A percentile compares a stretch with the other conserved stretches of the same genome.
These are phyloP conservation scores for Bembecia ichneumoniformis DNA, from an alignment of 2,888 invertebrate species.

Conservation along the genomic window DNA sequence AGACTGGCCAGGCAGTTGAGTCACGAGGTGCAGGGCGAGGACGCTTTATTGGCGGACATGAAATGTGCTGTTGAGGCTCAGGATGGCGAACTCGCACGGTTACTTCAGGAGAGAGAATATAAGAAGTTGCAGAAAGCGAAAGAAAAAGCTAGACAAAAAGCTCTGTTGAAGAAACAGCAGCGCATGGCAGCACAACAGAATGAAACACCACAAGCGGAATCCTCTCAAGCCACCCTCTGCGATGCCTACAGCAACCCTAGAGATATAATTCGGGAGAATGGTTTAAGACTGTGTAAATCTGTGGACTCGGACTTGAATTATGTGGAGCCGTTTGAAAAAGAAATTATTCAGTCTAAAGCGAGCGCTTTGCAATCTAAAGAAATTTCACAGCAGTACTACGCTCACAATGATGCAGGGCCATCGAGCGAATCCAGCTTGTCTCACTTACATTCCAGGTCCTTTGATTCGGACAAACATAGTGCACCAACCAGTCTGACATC, in stretches of 20 bases:
- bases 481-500: slow-evolving; percentile 22
- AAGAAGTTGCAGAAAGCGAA: slow-evolving; percentile 62
- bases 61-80: slow-evolving; percentile 65
- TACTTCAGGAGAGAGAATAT: slow-evolving; percentile 61
- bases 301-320: slow-evolving; percentile 64
- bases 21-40: slow-evolving; percentile 46
- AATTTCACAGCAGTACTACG: slow-evolving; percentile 50
- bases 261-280: slow-evolving; percentile 53
- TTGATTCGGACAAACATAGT: slow-evolving; percentile 32
- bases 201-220: slow-evolving; percentile 5
- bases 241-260: slow-evolving; percentile 64
- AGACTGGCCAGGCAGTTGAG: slow-evolving; percentile 52
- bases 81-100: slow-evolving; percentile 54
- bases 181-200: slow-evolving; percentile 31
- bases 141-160: slow-evolving; percentile 61
- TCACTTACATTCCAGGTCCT: slow-evolving; percentile 38
- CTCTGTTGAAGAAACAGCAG: slow-evolving; percentile 60
- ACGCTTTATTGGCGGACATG: slow-evolving; percentile 56
- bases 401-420: slow-evolving; percentile 33
- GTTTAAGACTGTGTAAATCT: slow-evolving; percentile 55
- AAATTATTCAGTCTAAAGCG: slow-evolving; percentile 60
- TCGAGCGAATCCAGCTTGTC: slow-evolving; percentile 27
- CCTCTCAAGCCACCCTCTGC: slow-evolving; percentile 43
- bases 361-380: slow-evolving; percentile 60
- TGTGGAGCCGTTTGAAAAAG: slow-evolving; percentile 66